A percentile compares a stretch with the other conserved stretches of the same genome.
Conservation (phyloP, 2,888 invertebrate genomes). For the Molanna angustata region DNA sequence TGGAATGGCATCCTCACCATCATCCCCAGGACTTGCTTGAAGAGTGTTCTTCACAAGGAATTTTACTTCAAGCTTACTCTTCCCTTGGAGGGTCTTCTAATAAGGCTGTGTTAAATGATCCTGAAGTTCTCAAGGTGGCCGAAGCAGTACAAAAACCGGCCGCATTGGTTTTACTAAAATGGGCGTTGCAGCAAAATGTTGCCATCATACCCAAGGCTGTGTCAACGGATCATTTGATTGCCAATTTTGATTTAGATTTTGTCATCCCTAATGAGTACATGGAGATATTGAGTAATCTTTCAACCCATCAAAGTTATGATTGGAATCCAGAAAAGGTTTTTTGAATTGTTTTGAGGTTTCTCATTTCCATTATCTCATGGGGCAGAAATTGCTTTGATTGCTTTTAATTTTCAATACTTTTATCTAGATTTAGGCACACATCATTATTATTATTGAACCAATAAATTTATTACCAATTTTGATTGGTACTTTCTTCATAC, state of each 20-base stretch:
- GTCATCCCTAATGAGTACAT: constrained; percentile 54
- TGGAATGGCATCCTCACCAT: constrained; percentile 79
- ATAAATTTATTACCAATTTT: too few species aligned
- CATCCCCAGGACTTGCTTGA: constrained; percentile 60
- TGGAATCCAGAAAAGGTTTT: constrained; percentile 57
- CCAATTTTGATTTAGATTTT: constrained; percentile 61
- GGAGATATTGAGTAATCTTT: constrained; percentile 46
- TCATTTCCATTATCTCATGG: too few species aligned
- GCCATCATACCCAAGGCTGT: constrained; percentile 67
- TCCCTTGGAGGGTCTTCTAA: constrained; percentile 65
- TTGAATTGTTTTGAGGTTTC: too few species aligned
- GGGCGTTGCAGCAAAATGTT: constrained; percentile 72
- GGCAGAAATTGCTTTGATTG: too few species aligned
- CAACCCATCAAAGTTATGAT: constrained; percentile 49
- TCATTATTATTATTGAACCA: too few species aligned
- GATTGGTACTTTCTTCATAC: too few species aligned
- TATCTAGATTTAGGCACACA: too few species aligned
- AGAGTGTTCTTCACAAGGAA: constrained; percentile 62
- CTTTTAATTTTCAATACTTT: too few species aligned
- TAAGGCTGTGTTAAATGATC: constrained; percentile 55
- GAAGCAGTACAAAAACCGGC: constrained; percentile 54
- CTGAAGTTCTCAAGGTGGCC: constrained; percentile 58
- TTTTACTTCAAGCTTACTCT: constrained; percentile 77
- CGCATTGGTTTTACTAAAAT: constrained; percentile 68
- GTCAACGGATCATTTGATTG: constrained; percentile 53